Evolutionary conservation across 2,797 vertebrate species (phyloP).

Genomic region (Parauchenoglanis punctatus): DNA sequence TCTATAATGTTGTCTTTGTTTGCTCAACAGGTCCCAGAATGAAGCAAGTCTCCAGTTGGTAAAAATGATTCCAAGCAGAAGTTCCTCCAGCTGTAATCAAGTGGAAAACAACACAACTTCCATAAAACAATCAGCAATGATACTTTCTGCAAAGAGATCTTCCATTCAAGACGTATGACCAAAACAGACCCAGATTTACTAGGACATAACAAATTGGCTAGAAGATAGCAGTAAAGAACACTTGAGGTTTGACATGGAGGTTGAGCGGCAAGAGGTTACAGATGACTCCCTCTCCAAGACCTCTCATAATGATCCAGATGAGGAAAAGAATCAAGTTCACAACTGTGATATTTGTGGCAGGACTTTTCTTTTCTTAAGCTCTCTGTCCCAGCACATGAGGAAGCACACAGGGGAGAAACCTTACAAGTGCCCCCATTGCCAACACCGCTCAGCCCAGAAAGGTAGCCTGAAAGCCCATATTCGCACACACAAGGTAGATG

Average conservation of each 20-base stretch:
- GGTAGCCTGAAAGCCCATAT: slow-evolving; percentile 96
- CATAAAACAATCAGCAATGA: slow-evolving; percentile 39
- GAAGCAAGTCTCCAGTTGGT: slow-evolving; percentile 37
- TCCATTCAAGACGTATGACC: slow-evolving; percentile 55
- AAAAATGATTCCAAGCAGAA: slow-evolving; percentile 46
- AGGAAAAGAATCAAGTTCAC: slow-evolving; percentile 80
- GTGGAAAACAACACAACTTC: slow-evolving; percentile 32
- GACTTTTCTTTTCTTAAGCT: slow-evolving; percentile 95
- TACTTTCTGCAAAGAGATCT: slow-evolving; percentile 36
- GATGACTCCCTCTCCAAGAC: slow-evolving; percentile 59
- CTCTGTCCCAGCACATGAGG: slow-evolving; percentile 96
- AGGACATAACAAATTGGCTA: slow-evolving; percentile 48
- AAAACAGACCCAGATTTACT: slow-evolving; percentile 43
- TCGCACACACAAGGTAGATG: slow-evolving; percentile 91
- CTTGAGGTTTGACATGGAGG: slow-evolving; percentile 72
- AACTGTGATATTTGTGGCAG: slow-evolving; percentile 93
- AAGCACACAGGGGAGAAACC: slow-evolving; percentile 96
- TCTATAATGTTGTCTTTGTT: slow-evolving; percentile 27
- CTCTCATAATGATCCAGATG: slow-evolving; percentile 68
- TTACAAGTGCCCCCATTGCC: slow-evolving; percentile 96
- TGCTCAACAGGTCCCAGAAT: slow-evolving; percentile 54
- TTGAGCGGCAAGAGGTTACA: slow-evolving; percentile 76
- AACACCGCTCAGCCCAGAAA: slow-evolving; percentile 94
- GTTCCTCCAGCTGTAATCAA: slow-evolving; percentile 32
- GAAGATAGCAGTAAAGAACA: slow-evolving; percentile 47